Percentiles rank a stretch among this genome's conserved stretches.
Conservation (phyloP, 64 coral and sea anemone species). For the Pocillopora damicornis region DNA sequence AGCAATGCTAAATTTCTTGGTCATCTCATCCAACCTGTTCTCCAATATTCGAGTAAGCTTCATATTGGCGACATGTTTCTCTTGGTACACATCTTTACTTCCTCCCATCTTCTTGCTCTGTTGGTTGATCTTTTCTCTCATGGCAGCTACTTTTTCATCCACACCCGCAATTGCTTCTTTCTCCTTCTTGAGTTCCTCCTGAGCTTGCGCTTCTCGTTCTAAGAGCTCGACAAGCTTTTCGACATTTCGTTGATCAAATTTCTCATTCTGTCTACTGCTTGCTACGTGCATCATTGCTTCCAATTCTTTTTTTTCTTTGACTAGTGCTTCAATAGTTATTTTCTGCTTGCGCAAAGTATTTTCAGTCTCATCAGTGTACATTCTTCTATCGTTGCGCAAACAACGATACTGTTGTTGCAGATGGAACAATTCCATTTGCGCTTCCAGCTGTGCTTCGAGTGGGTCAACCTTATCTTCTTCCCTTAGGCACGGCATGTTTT, state of each 20-base stretch:
- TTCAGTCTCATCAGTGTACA: conserved; percentile 83
- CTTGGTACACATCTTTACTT: conserved; percentile 45
- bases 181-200: conserved; percentile 56
- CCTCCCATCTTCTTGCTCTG: conserved; percentile 55
- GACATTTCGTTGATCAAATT: conserved; percentile 60
- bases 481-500: conserved; percentile 44
- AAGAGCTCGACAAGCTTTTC: conserved; percentile 66
- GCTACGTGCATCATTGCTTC: conserved; percentile 67
- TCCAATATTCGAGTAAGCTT: conserved; percentile 84
- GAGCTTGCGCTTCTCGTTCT: conserved; percentile 52
- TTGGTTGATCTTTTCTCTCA: conserved; percentile 54
- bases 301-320: conserved; percentile 62
- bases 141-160: conserved; percentile 31
- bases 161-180: conserved; percentile 34
- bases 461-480: conserved; percentile 89
- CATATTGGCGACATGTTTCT: conserved; percentile 66
- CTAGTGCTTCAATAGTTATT: conserved; percentile 62
- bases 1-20: conserved; percentile 75
- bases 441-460: conserved; percentile 74
- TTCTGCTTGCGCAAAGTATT: conserved; percentile 84
- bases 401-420: conserved; percentile 81
- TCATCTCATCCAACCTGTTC: conserved; percentile 80
- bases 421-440: conserved; percentile 69
- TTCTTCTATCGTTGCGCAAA: conserved; percentile 86
- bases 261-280: conserved; percentile 49